These are phyloP conservation scores for Madoqua kirkii DNA, from an alignment of 2,113 vertebrate genomes.

Conservation along the genomic window DNA sequence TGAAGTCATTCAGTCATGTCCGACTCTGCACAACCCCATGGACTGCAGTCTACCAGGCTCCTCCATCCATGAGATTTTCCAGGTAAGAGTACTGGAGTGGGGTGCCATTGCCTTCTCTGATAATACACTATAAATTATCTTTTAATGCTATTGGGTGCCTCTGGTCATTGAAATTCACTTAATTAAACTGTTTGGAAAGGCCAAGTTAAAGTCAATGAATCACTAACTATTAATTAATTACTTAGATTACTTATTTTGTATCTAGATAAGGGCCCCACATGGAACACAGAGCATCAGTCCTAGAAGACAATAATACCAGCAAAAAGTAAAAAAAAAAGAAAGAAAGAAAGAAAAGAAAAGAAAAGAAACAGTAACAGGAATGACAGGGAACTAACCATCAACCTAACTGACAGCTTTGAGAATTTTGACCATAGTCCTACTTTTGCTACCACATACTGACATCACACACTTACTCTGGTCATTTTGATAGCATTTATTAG, in stretches of 20 bases:
- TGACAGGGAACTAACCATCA: background rate
- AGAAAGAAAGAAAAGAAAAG: background rate
- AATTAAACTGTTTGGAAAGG: background rate
- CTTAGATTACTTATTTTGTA: background rate
- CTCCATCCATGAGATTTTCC: too few species aligned
- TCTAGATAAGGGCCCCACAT: background rate
- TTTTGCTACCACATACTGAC: background rate
- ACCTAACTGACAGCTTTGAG: background rate
- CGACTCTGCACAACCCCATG: too few species aligned
- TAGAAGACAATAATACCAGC: background rate
- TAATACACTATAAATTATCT: background rate
- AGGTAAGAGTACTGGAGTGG: too few species aligned
- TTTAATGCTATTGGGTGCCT: background rate
- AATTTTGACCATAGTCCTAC: background rate
- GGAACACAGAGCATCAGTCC: background rate
- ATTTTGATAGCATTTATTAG: background rate
- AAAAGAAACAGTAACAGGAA: background rate
- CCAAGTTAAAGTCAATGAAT: background rate
- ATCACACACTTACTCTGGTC: background rate
- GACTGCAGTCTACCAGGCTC: too few species aligned
- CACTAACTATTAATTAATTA: background rate
- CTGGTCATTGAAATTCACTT: background rate
- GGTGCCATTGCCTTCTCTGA: too few species aligned
- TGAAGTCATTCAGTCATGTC: too few species aligned
- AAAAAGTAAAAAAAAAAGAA: background rate